Evolutionary conservation across 2,113 vertebrate species (phyloP), one percentile per base, ranked within the genome.

Genomic region (Melanerpes aurifrons): DNA sequence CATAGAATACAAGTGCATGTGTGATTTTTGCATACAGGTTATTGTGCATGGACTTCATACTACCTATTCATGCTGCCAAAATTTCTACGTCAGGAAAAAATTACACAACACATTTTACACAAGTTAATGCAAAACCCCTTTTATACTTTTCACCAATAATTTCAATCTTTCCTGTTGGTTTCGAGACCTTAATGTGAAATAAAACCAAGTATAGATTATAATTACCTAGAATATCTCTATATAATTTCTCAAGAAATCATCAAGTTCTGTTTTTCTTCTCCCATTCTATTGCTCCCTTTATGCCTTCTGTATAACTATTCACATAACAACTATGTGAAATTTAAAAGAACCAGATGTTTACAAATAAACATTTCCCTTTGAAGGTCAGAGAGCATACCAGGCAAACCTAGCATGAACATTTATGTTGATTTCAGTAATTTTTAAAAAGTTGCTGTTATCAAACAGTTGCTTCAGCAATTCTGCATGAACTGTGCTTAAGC

Each of bases 321-420:
- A 75, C 25, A 69, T 35, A 87, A 58, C 56, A 87, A 68, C 28
- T 66, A 86, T 62, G 58, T 25, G 29, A 66, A 72, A 40, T 77
- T 81, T 94, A 78, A 86, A 90, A 88, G 69, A 88, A 76, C 58
- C 86, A 94, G 59, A 45, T 94, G 87, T 72, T 80, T 88, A 75
- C 66, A 83, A 85, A 15, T 58, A 91, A 95, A 95, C 56, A 78
- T 86, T 94, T 92, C 72, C 84, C 12, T 86, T 54, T 82, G 58
- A 87, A 90, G 76, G 82, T 91, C 73, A 91, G 72, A 92, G 79
- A 62, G 69, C 58, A 86, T 93, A 54, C 28, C 40, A 72, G 86
- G 40, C 28, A 89, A 92, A 89, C 53, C 25, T 74, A 74, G 31
- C 40, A 73, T 47, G 35, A 95, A 12, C 6, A 0, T 45, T 77